Percentiles rank a stretch among this genome's conserved stretches.
Evolutionary conservation across 2,113 vertebrate species (phyloP).

Genomic region (Himantopus leucocephalus): DNA sequence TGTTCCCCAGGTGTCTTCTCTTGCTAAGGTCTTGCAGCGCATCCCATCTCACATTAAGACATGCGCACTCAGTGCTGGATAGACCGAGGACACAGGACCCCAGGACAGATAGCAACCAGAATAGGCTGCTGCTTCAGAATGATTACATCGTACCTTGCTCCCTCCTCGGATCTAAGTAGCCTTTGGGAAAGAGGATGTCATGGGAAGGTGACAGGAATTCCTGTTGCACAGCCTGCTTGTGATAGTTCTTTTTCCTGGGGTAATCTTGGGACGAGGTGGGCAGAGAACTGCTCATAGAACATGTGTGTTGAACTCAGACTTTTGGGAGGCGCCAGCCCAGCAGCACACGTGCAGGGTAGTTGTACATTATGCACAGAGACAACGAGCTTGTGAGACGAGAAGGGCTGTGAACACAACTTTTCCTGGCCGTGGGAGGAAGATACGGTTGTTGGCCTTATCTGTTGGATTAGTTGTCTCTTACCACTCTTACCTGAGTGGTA

Average conservation of each 20-base stretch:
- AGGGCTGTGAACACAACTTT: not conserved
- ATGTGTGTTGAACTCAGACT: rapidly evolving
- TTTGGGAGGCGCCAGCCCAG: not conserved
- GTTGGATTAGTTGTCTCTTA: not conserved
- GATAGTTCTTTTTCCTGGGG: not conserved
- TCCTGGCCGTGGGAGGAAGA: not conserved
- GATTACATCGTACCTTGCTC: too few species aligned
- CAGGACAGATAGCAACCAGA: too few species aligned
- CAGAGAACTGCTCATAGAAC: not conserved
- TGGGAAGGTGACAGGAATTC: not conserved
- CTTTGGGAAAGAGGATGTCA: not conserved
- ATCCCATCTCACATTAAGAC: too few species aligned
- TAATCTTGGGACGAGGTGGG: not conserved
- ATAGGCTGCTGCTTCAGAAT: too few species aligned
- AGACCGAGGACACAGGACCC: too few species aligned
- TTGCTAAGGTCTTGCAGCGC: too few species aligned
- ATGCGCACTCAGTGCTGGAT: too few species aligned
- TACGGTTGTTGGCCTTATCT: not conserved
- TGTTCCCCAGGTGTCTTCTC: too few species aligned
- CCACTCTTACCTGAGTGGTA: not conserved
- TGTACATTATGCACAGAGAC: not conserved
- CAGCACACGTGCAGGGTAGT: rapidly evolving
- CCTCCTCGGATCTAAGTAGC: too few species aligned
- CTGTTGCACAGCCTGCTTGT: rapidly evolving
- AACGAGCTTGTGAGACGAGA: not conserved